phyloP scores from a whole-genome alignment of 2,797 vertebrate species.

The Phoxinus dragarum region DNA sequence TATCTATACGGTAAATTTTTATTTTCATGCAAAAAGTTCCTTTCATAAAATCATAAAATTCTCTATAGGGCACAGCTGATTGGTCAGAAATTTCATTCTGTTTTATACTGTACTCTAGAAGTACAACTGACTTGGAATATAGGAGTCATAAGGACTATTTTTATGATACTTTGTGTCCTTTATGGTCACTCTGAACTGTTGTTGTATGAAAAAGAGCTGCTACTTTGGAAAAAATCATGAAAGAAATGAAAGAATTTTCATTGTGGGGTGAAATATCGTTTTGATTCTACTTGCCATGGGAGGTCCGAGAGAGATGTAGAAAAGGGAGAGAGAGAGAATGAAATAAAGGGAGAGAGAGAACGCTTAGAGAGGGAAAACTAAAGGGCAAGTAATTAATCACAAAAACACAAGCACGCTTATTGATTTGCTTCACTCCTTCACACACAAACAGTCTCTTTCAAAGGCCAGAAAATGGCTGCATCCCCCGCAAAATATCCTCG shows the following conservation, averaged over 20 bases:
- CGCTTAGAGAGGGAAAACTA: not conserved
- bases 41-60: not conserved
- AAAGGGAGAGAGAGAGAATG: slow-evolving; percentile 9
- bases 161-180: not conserved
- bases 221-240: not conserved
- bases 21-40: not conserved
- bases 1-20: not conserved
- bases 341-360: slow-evolving; percentile 19
- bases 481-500: not conserved
- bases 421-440: slow-evolving; percentile 38
- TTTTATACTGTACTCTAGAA: too few species aligned
- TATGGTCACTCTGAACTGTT: not conserved
- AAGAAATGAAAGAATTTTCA: not conserved
- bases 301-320: slow-evolving; percentile 18
- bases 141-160: not conserved
- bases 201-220: not conserved
- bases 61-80: too few species aligned
- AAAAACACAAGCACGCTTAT: slow-evolving; percentile 46
- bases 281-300: slow-evolving; percentile 7
- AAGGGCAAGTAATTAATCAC: slow-evolving; percentile 44
- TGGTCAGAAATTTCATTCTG: too few species aligned
- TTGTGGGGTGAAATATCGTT: not conserved
- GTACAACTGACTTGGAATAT: not conserved
- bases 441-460: slow-evolving; percentile 23
- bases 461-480: slow-evolving; percentile 8